A percentile compares a stretch with the other conserved stretches of the same genome.
Evolutionary conservation across 2,113 vertebrate species (phyloP).

Genomic region (Ciconia stormi): DNA sequence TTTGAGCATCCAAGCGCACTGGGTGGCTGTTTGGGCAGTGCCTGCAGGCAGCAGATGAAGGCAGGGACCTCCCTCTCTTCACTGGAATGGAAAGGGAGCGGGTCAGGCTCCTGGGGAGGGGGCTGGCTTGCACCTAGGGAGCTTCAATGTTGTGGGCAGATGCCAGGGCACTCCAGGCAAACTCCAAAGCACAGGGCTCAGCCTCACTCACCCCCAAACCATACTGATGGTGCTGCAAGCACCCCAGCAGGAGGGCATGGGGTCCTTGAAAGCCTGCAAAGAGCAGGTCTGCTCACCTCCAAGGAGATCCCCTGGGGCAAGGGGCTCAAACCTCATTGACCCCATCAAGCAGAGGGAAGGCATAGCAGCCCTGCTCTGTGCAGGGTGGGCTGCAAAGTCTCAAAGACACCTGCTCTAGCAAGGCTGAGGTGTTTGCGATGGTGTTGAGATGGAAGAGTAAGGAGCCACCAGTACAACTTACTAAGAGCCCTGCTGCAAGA

Average conservation of each 20-base stretch:
- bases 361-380: not conserved
- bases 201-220: rapidly evolving
- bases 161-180: not conserved
- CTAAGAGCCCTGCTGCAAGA: not conserved
- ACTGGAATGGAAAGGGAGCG: not conserved
- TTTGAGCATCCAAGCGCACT: rapidly evolving
- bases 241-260: not conserved
- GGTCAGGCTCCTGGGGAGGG: not conserved
- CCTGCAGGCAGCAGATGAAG: not conserved
- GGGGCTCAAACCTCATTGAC: not conserved
- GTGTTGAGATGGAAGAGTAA: not conserved
- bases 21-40: not conserved
- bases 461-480: not conserved
- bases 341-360: rapidly evolving
- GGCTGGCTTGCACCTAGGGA: not conserved
- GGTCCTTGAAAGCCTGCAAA: rapidly evolving
- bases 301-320: rapidly evolving
- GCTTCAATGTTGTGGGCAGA: not conserved
- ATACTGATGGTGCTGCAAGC: rapidly evolving
- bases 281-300: not conserved
- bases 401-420: not conserved
- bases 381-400: not conserved
- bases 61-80: no score
- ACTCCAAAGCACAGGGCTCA: not conserved
- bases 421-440: not conserved